Evolutionary conservation across 2,888 invertebrate species (phyloP), one percentile per base, ranked within the genome.

Genomic region (Microplitis manilae): DNA sequence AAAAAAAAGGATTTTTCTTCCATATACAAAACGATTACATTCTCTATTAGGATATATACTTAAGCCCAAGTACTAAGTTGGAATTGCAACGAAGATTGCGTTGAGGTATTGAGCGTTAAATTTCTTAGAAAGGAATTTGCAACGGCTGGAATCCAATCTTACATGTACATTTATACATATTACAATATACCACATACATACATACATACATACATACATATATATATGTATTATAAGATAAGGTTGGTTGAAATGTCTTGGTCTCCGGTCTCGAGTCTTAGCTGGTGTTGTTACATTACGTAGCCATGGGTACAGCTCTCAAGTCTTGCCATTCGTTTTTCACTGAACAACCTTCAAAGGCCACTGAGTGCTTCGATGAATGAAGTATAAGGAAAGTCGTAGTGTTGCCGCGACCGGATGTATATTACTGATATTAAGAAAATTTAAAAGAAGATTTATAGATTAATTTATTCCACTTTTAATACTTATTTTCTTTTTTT

Each of bases 311-410:
- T 72, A 62, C 13, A 50, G 50, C 41, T 20, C 41, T 30, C 64
- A n/a, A 59, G 73, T 64, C 40, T 15, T 75, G 72, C 77, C 79
- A 83, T 79, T 82, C 81, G 76, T 84, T 81, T 82, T 84, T 84
- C 80, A 68, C 80, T 75, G 83, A 81, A 84, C 87, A 89, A 88
- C 89, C 89, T 89, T 89, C 89, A 89, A 89, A 89, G 89, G 89
- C 89, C 89, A 85, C 86, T 85, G 87, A 88, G 86, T 87, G 87
- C 86, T 85, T 86, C 87, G 86, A 88, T 89, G 89, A 89, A 89
- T 89, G 89, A 89, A 87, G 85, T 85, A 50, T 50, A 50, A 87
- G 85, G 86, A 87, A 87, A 87, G 87, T 84, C 84, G 83, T 83
- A 82, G 84, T 83, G 85, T 81, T 79, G 79, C 78, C 79, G 78